Conservation (phyloP, 2,113 vertebrate genomes). For the Garra rufa region DNA sequence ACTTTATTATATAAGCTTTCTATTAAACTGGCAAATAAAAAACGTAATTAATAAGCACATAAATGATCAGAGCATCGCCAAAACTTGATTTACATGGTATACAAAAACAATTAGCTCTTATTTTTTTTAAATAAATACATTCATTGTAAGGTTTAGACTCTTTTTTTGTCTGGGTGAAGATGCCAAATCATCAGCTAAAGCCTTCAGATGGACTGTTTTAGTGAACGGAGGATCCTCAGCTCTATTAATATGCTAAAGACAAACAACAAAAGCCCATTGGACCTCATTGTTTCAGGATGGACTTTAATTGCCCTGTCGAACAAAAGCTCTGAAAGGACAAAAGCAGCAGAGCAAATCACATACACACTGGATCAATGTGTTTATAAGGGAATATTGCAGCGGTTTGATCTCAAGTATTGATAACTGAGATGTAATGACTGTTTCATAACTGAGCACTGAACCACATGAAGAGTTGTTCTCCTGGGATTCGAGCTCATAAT, state of each 20-base stretch:
- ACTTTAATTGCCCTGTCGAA: constrained; percentile 27
- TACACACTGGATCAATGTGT: neutral
- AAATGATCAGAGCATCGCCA: too few relatives aligned
- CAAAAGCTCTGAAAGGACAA: constrained; percentile 46
- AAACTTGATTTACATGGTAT: too few relatives aligned
- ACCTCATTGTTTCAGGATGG: neutral
- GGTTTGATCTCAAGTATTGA: neutral
- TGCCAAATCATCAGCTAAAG: too few relatives aligned
- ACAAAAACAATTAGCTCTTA: neutral
- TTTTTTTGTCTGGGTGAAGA: neutral
- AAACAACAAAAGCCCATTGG: neutral
- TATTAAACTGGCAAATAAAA: neutral
- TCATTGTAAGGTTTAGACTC: neutral
- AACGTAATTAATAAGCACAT: neutral
- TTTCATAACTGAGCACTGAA: neutral
- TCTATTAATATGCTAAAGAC: constrained; percentile 26
- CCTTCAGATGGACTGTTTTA: neutral
- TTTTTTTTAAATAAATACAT: neutral
- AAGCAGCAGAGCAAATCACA: neutral
- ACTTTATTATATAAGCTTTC: neutral
- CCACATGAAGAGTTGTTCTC: neutral
- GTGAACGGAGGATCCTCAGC: neutral
- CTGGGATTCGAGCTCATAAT: neutral
- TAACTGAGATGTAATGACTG: neutral
- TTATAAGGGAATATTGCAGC: neutral